Percentiles rank a stretch among this genome's conserved stretches.
Conservation (phyloP, 2,888 invertebrate genomes). For the Rhodophaea formosa region DNA sequence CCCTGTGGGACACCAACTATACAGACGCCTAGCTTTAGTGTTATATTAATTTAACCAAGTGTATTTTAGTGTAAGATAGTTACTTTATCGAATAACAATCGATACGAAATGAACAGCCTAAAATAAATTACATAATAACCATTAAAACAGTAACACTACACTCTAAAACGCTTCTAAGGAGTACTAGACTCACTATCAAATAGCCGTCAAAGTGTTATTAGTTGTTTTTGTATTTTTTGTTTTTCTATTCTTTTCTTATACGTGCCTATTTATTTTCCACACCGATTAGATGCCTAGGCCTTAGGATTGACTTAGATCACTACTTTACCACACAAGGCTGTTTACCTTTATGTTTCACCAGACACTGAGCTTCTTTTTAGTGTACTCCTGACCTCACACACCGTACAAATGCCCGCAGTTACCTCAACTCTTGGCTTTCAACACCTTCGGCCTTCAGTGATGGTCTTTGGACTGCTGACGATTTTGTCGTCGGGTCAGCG, state of each 20-base stretch:
- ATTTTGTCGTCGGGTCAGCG: slow-evolving; percentile 61
- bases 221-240: slow-evolving; percentile 67
- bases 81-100: slow-evolving; percentile 35
- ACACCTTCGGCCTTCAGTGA: slow-evolving; percentile 76
- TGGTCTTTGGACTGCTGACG: slow-evolving; percentile 55
- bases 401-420: slow-evolving; percentile 81
- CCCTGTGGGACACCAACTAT: slow-evolving; percentile 56
- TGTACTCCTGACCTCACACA: slow-evolving; percentile 79
- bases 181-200: slow-evolving; percentile 75
- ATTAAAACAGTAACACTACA: slow-evolving; percentile 66
- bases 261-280: slow-evolving; percentile 77
- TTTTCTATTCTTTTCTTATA: slow-evolving; percentile 59
- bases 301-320: slow-evolving; percentile 79
- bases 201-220: slow-evolving; percentile 77
- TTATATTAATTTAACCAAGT: slow-evolving; percentile 38
- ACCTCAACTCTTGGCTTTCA: slow-evolving; percentile 79
- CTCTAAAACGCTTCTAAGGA: slow-evolving; percentile 71
- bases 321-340: slow-evolving; percentile 79
- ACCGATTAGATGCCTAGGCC: slow-evolving; percentile 79
- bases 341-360: slow-evolving; percentile 76
- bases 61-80: slow-evolving; percentile 35
- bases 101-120: slow-evolving; percentile 40
- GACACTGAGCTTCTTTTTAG: slow-evolving; percentile 80
- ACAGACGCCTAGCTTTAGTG: slow-evolving; percentile 36
- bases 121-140: slow-evolving; percentile 36